Evolutionary conservation across 1,140 invertebrate genomes (phyloP).

Genomic region (Drosophila repleta): DNA sequence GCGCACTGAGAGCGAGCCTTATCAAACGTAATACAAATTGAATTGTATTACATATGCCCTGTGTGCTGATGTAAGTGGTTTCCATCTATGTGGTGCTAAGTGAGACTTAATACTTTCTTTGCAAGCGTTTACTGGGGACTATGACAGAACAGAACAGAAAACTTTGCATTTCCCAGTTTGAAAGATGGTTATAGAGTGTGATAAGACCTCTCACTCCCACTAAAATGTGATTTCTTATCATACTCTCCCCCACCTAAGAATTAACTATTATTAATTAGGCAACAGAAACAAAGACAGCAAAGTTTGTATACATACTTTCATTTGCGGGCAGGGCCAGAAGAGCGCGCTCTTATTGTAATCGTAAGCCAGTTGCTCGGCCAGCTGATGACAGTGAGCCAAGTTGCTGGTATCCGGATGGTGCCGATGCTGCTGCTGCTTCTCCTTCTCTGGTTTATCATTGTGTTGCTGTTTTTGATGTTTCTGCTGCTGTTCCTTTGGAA

Average conservation of each 20-base stretch:
- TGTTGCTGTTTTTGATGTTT: conserved; percentile 19
- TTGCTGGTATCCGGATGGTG: conserved; percentile 46
- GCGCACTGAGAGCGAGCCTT: no score
- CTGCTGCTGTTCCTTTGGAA: conserved; percentile 28
- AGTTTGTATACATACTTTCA: conserved; percentile 73
- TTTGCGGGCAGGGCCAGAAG: conserved; percentile 80
- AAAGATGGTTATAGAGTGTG: no score
- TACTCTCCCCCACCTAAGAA: no score
- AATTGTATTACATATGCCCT: no score
- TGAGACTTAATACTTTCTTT: no score
- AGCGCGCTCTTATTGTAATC: conserved; percentile 80
- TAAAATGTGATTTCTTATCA: no score
- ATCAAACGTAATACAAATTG: no score
- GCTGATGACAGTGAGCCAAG: conserved; percentile 71
- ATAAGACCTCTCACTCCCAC: not conserved
- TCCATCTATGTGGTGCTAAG: no score
- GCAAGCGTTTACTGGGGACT: no score
- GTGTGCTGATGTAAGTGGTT: no score
- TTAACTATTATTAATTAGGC: not conserved
- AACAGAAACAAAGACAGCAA: not conserved
- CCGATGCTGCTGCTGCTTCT: conserved; percentile 24
- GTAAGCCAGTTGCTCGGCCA: conserved; percentile 69
- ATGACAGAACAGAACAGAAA: no score
- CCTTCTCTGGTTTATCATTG: conserved; percentile 12
- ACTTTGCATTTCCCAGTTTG: no score